Percentiles rank a stretch among this genome's conserved stretches.
phyloP scores from a whole-genome alignment of 2,888 invertebrate genomes.

The Amphipoea oculea region DNA sequence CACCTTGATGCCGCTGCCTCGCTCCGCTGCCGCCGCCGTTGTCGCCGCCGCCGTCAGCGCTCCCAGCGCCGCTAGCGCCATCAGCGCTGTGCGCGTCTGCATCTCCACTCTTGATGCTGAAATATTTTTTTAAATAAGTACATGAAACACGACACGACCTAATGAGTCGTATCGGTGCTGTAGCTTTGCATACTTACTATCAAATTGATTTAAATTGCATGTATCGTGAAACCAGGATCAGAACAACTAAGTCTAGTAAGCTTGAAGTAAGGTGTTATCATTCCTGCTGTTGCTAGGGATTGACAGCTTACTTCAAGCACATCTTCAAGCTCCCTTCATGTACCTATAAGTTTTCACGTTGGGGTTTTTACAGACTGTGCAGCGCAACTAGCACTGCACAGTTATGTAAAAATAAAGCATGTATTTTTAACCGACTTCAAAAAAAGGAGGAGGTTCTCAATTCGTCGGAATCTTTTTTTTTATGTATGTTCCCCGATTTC shows the following conservation, averaged over 20 bases:
- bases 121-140: conserved; percentile 1
- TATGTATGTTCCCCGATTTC: too few relatives aligned
- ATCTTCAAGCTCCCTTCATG: too few relatives aligned
- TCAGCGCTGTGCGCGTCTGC: conserved; percentile 86
- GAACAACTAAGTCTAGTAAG: background rate
- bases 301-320: too few relatives aligned
- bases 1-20: conserved; percentile 85
- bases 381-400: too few relatives aligned
- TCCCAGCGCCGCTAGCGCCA: conserved; percentile 85
- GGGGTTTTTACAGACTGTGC: too few relatives aligned
- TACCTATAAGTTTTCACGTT: too few relatives aligned
- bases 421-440: too few relatives aligned
- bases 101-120: conserved; percentile 86
- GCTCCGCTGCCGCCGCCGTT: conserved; percentile 80
- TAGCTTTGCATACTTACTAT: background rate
- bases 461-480: too few relatives aligned
- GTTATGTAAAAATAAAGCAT: too few relatives aligned
- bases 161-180: background rate
- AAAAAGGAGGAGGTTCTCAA: too few relatives aligned
- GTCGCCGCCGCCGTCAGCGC: conserved; percentile 81
- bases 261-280: background rate
- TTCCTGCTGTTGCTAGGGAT: background rate
- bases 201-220: background rate
- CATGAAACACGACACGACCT: background rate
- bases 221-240: background rate